Evolutionary conservation across 1,140 invertebrate genomes (phyloP).

Genomic region (Probaryconus sp.): DNA sequence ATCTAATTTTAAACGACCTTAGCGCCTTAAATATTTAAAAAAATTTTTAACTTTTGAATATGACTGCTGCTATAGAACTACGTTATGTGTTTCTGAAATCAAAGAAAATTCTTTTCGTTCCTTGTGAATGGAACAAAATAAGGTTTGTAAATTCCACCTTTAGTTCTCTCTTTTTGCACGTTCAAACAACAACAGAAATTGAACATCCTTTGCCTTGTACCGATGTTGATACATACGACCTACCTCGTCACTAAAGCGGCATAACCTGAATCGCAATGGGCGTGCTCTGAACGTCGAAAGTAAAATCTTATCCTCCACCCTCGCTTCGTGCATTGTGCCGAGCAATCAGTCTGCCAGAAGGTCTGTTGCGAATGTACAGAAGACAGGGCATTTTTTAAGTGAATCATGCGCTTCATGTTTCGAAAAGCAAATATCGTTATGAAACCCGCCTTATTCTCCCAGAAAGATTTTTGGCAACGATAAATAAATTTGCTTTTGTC

Average conservation of each 20-base stretch:
- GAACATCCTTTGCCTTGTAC: constrained; percentile 14
- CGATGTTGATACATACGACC: constrained; percentile 9
- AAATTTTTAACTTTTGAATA: too few species aligned
- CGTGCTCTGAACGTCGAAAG: constrained; percentile 45
- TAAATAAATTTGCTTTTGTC: too few species aligned
- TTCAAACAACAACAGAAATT: constrained; percentile 9
- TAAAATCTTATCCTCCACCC: constrained; percentile 49
- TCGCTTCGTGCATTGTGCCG: constrained; percentile 21
- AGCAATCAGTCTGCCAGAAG: constrained; percentile 32
- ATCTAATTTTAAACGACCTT: too few species aligned
- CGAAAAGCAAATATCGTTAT: constrained; percentile 26
- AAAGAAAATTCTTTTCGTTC: neutral
- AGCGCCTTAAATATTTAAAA: too few species aligned
- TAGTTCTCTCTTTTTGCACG: constrained; percentile 12
- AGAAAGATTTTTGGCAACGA: too few species aligned
- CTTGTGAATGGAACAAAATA: constrained; percentile 4
- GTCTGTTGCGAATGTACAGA: constrained; percentile 24
- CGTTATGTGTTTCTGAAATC: too few species aligned
- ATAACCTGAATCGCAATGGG: constrained; percentile 43
- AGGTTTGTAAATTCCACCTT: neutral
- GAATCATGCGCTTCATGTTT: constrained; percentile 24
- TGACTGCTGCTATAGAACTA: too few species aligned
- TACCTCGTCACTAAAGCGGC: constrained; percentile 34
- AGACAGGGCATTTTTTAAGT: constrained; percentile 18
- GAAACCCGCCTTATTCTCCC: constrained; percentile 18